Base-by-base conservation (phyloP, 2,797 vertebrate genomes). In the Protosalanx chinensis region DNA sequence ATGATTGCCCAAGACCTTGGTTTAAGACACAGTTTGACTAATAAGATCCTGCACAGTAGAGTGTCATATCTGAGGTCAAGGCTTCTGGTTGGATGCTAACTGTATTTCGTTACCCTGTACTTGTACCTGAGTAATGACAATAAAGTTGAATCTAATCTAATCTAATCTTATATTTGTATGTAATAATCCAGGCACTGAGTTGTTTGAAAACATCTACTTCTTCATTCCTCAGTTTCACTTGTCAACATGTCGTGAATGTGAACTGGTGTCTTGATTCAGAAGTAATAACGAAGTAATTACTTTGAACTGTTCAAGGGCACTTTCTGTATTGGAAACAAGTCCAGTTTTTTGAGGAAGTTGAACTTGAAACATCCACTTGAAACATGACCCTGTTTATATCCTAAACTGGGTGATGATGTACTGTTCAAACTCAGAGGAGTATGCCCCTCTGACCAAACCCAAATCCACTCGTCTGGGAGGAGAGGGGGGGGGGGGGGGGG, bases 321-420 rank as follows among this genome's bases (percentile, higher is more conserved):
- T 72, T 73, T 56, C 23, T 35, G 27, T 53, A 37, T n/a, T 16
- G n/a, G 66, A 33, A 35, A 65, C 41, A 13, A 56, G 68, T 71
- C 67, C n/a, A 7, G 29, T 8, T 53, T 33, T 33, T 51, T 16
- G 49, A 67, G 18, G 3, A 33, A 32, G 27, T 18, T 33, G 3
- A n/a, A 7, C 59, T 51, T 1, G 6, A 61, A 8, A 37, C 57
- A 35, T 5, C n/a, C 16, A 63, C 65, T 35, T 15, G 27, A 32
- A 32, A 35, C 30, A 6, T 74, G 69, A 74, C 76, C 72, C 53
- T 46, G n/a, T 78, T 77, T 67, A 29, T 37, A 57, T 64, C 30
- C 59, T 33, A 67, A 77, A 77, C 63, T 77, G 76, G 59, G 76
- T 64, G 64, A 68, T 66, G 66, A 74, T 75, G 73, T 70, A 62